These are phyloP conservation scores for Heliconius hermathena DNA, from an alignment of 1,140 invertebrate genomes.

Conservation along the genomic window DNA sequence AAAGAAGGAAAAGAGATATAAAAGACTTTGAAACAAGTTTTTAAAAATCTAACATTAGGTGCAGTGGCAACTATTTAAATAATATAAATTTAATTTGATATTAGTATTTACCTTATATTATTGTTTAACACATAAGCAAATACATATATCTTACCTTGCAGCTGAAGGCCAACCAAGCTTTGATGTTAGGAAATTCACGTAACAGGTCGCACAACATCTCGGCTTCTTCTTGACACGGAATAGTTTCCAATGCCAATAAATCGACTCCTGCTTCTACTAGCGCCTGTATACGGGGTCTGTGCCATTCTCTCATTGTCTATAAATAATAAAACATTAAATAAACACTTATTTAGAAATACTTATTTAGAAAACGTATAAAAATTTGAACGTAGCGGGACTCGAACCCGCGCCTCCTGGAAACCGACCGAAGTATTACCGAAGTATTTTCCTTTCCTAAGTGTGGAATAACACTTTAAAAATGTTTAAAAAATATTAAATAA, in stretches of 20 bases:
- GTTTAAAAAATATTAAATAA: not conserved
- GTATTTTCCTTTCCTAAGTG: no score
- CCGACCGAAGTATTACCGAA: no score
- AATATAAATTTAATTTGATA: not conserved
- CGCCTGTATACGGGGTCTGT: conserved; percentile 88
- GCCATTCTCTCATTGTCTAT: conserved; percentile 88
- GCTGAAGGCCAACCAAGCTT: conserved; percentile 93
- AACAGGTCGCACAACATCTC: conserved; percentile 90
- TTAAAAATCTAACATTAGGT: not conserved
- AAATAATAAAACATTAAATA: conserved; percentile 12
- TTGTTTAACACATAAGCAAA: not conserved
- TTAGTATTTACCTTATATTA: not conserved
- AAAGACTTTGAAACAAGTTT: not conserved
- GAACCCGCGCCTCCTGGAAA: no score
- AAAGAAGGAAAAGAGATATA: no score
- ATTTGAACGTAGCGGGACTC: no score
- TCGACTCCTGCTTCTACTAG: conserved; percentile 90
- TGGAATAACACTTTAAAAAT: no score
- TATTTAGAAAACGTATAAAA: no score
- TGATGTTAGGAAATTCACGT: conserved; percentile 85
- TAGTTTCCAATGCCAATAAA: conserved; percentile 93
- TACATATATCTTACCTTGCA: conserved; percentile 84
- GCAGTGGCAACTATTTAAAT: not conserved
- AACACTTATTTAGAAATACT: no score
- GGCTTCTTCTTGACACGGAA: conserved; percentile 92